Base-by-base conservation (phyloP, 2,113 vertebrate species). In the Theristicus caerulescens region DNA sequence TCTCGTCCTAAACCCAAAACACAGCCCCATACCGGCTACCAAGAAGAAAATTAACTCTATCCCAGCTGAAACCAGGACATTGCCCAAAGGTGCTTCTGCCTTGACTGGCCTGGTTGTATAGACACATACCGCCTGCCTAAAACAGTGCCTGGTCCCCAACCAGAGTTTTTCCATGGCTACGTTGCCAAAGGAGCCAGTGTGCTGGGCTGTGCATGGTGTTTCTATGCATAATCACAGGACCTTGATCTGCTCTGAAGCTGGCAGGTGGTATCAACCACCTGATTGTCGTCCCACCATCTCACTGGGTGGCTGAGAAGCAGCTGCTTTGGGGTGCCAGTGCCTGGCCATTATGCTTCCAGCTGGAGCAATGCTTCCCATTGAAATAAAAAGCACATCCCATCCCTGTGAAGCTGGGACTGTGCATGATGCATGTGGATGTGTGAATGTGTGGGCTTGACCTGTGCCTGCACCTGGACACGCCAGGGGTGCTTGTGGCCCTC, bases 41-140 rank as follows among this genome's bases (percentile, higher is more conserved):
- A n/a, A n/a, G n/a, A n/a, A n/a, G n/a, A n/a, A n/a, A n/a, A n/a
- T n/a, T n/a, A n/a, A n/a, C n/a, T n/a, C n/a, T n/a, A n/a, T n/a
- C n/a, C n/a, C n/a, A n/a, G n/a, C n/a, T n/a, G n/a, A n/a, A n/a
- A n/a, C n/a, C n/a, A n/a, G n/a, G n/a, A n/a, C n/a, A n/a, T n/a
- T n/a, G n/a, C 27, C 34, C 51, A 40, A 26, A 51, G 16, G 25
- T 70, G 25, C 26, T 69, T 80, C 40, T 67, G 61, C 31, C 54
- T 49, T 29, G 17, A 15, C 32, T 42, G 47, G 4, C 31, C 52
- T 73, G 17, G 3, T 20, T 79, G 26, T 20, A 46, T 10, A 73
- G 31, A 29, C 7, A 32, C 2, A 0, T 66, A 42, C 34, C 0
- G 0, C 54, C 36, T 66, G 16, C 47, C 26, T 77, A 42, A 86